Conservation (phyloP, 2,113 vertebrate species). For the Scomber scombrus region DNA sequence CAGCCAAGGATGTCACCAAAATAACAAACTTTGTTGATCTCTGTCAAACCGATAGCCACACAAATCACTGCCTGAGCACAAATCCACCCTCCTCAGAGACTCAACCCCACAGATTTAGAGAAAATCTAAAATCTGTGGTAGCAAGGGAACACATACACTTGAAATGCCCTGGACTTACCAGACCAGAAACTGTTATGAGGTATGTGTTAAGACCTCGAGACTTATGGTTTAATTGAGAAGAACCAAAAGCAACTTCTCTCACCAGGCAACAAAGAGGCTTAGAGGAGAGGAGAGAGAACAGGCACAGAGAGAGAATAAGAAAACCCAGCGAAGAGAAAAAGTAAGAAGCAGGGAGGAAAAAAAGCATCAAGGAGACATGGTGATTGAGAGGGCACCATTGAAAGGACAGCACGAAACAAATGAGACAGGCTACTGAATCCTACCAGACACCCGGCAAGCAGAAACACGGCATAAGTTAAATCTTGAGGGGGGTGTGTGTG, state of each 20-base stretch:
- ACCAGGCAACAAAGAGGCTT: conserved; percentile 9
- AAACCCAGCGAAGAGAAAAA: conserved; percentile 23
- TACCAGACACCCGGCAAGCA: conserved; percentile 7
- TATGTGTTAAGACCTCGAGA: conserved; percentile 22
- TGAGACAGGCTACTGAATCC: conserved; percentile 30
- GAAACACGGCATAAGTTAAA: background rate
- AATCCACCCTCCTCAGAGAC: background rate
- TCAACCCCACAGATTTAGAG: background rate
- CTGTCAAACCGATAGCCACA: background rate
- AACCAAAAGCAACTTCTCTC: conserved; percentile 7
- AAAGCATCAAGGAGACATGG: conserved; percentile 33
- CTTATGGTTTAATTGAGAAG: conserved; percentile 42
- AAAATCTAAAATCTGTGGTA: conserved; percentile 3
- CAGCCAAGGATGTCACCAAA: background rate
- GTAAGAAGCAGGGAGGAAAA: conserved; percentile 33
- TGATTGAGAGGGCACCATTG: conserved; percentile 44
- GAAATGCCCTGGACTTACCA: conserved; percentile 5
- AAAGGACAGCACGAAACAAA: conserved; percentile 58
- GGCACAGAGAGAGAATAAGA: conserved; percentile 25
- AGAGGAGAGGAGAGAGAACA: conserved; percentile 12
- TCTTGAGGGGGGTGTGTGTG: background rate
- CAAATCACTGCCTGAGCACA: background rate
- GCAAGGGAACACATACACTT: too few relatives aligned
- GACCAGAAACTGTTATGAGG: conserved; percentile 19
- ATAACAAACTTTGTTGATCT: background rate